These are phyloP conservation scores for Anguilla anguilla DNA, from an alignment of 2,797 vertebrate genomes.

Conservation along the genomic window DNA sequence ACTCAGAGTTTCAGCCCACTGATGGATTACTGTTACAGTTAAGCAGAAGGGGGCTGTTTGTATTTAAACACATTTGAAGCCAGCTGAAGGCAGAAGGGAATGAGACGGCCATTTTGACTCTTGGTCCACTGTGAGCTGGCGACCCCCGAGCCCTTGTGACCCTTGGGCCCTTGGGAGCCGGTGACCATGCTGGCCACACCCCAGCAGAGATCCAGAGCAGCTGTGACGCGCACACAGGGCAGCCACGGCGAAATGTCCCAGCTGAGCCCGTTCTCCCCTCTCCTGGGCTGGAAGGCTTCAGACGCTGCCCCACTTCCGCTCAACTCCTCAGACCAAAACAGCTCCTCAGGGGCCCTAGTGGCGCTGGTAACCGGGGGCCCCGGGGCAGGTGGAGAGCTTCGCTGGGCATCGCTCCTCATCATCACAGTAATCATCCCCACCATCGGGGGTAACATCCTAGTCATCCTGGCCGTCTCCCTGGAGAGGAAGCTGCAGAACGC, in stretches of 20 bases:
- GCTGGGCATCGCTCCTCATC: slow-evolving; percentile 88
- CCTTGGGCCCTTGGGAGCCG: slow-evolving; percentile 56
- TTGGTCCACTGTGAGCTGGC: not conserved
- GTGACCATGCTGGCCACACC: slow-evolving; percentile 85
- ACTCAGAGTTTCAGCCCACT: slow-evolving; percentile 47
- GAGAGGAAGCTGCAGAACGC: slow-evolving; percentile 79
- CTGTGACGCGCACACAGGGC: slow-evolving; percentile 60
- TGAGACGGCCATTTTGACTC: not conserved
- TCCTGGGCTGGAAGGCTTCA: slow-evolving; percentile 44
- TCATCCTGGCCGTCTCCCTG: slow-evolving; percentile 92
- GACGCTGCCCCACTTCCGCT: not conserved
- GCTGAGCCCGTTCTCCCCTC: slow-evolving; percentile 44
- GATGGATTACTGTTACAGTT: not conserved
- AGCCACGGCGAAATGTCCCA: slow-evolving; percentile 63
- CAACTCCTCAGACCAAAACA: not conserved
- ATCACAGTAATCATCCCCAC: slow-evolving; percentile 91
- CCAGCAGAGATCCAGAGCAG: slow-evolving; percentile 70
- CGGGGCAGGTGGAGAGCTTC: slow-evolving; percentile 47
- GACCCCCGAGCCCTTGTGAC: slow-evolving; percentile 23
- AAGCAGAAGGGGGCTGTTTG: not conserved
- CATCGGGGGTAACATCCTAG: slow-evolving; percentile 93
- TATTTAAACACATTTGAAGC: not conserved
- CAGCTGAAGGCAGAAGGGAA: not conserved
- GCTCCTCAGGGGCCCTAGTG: not conserved
- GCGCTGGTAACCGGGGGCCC: not conserved